Base-by-base conservation (phyloP, 2,797 vertebrate genomes). In the Zalophus californianus region DNA sequence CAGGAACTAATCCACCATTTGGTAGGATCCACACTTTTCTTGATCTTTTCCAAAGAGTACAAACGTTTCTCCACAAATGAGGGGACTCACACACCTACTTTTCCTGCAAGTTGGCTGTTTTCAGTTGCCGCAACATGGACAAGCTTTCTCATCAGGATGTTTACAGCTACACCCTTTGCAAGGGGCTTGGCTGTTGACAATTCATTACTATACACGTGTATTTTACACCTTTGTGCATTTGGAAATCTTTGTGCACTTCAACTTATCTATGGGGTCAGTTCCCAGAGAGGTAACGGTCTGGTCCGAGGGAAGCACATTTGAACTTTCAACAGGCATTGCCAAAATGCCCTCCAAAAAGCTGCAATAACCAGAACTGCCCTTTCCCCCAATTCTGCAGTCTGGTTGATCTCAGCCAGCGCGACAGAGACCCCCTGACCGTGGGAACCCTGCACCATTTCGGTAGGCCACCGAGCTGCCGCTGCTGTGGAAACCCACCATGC, bases 151-250 rank as follows among this genome's bases (percentile, higher is more conserved):
- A 58, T 2, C 32, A 13, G 16, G 44, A 0, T 12, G 32, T n/a
- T 64, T 25, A 66, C 44, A 62, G 15, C 52, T 62, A 48, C 9
- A 25, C 2, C 11, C 91, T 64, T 29, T 20, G 75, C 29, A 64
- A 21, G 18, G 18, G 38, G 54, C n/a, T 32, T 25, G 41, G 35
- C 10, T 56, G 4, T 52, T 66, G 14, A 86, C 54, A 87, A 35
- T 56, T 50, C 25, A 9, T 2, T 1, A 29, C 25, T 32, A 18
- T 0, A 18, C 0, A 29, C 8, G 2, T 18, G 3, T 1, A 1
- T 10, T 5, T 16, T 48, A 75, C 4, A 10, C 4, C 15, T 14
- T 8, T 27, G 3, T 0, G 14, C 4, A 20, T 48, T 3, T 60
- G 70, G 21, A 41, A 64, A 48, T 27, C 25, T 7, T 4, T 23